These are phyloP conservation scores for Phorcus lineatus DNA, from an alignment of 2,888 invertebrate species.

Conservation along the genomic window DNA sequence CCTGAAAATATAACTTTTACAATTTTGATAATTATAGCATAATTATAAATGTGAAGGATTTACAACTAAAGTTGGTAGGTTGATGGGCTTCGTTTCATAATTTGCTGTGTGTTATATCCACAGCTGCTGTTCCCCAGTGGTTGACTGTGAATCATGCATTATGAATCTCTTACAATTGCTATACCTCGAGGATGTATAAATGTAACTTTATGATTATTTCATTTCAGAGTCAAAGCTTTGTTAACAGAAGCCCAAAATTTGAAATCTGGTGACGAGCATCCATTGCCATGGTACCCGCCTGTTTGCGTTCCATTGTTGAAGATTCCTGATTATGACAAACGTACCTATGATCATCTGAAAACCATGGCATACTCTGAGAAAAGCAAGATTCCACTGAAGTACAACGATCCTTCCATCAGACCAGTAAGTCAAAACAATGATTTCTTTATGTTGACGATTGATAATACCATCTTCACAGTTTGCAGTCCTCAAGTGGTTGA, in stretches of 20 bases:
- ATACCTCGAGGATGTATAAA: neutral
- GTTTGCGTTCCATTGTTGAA: conserved; percentile 78
- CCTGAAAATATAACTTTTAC: too few relatives aligned
- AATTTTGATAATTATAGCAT: too few relatives aligned
- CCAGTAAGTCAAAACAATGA: conserved; percentile 54
- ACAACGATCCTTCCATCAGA: conserved; percentile 67
- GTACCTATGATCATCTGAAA: conserved; percentile 70
- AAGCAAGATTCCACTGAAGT: conserved; percentile 66
- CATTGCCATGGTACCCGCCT: conserved; percentile 87
- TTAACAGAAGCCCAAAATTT: conserved; percentile 82
- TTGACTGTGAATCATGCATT: too few relatives aligned
- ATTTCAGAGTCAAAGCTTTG: conserved; percentile 76
- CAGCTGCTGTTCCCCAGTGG: too few relatives aligned
- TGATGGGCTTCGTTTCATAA: too few relatives aligned
- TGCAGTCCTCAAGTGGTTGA: too few relatives aligned
- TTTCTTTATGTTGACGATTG: too few relatives aligned
- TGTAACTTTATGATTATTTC: conserved; percentile 3
- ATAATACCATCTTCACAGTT: too few relatives aligned
- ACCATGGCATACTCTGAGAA: conserved; percentile 67
- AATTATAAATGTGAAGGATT: too few relatives aligned
- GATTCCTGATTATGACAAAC: conserved; percentile 61
- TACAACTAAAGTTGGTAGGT: too few relatives aligned
- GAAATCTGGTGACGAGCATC: conserved; percentile 80
- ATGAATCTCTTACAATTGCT: too few relatives aligned
- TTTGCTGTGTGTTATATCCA: too few relatives aligned